Evolutionary conservation across 1,140 invertebrate species (phyloP), one percentile per base, ranked within the genome.

Genomic region (Dinoponera quadriceps): DNA sequence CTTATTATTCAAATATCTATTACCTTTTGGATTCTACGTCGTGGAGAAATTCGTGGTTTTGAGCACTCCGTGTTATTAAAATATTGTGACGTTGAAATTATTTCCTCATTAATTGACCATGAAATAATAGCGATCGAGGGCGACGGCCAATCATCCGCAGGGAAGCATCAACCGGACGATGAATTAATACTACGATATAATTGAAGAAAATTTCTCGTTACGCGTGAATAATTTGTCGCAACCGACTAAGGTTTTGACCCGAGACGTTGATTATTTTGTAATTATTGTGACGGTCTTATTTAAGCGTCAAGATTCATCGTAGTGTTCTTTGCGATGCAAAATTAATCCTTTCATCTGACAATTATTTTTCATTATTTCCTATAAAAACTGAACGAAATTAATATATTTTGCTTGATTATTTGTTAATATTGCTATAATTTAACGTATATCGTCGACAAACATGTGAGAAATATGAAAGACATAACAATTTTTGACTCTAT

Each of bases 131-230:
- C 16, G 20, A 77, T 66, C 27, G 20, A 65, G 4, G 29, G 4
- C 55, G 60, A 66, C 16, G 66, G n/a, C 44, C 72, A 27, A 65
- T 65, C 27, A 16, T 65, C 18, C 27, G 9, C 27, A 14, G 14
- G 27, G 14, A 63, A 65, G 27, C 11, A 9, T 66, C 38, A 33
- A n/a, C 3, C 38, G 44, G 62, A 44, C 60, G 63, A 65, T 59
- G 68, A 81, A 74, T 82, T 77, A 83, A 82, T 87, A 83, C 69
- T 59, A 60, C 60, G 78, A 66, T 77, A 25, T 55, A 77, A 77
- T 54, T 54, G 59, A 77, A 77, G 74, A 77, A 66, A 54, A 77
- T 77, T 66, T 77, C 60, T 66, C 62, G 82, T 88, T 86, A 82
- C 60, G 74, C 72, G 78, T 66, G 29, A 62, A 60, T 83, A 83